These are phyloP conservation scores for Cheiracanthium punctorium DNA, from an alignment of 2,888 invertebrate genomes.

Conservation along the genomic window DNA sequence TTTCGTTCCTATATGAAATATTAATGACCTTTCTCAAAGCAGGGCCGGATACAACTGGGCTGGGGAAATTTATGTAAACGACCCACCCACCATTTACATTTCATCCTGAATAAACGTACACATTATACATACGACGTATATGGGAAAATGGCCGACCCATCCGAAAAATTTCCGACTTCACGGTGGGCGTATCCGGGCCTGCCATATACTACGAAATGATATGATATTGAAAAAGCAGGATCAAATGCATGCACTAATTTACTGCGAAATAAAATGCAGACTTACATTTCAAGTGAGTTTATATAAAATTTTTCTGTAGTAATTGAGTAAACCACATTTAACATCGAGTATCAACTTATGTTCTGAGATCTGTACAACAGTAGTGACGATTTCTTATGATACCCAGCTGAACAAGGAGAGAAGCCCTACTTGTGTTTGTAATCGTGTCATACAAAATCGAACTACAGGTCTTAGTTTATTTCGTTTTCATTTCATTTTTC, in stretches of 20 bases:
- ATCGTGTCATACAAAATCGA: background rate
- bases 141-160: too few relatives aligned
- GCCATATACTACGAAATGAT: background rate
- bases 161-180: too few relatives aligned
- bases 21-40: too few relatives aligned
- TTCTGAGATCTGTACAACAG: background rate
- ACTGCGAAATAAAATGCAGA: background rate
- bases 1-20: too few relatives aligned
- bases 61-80: too few relatives aligned
- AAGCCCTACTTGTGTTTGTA: background rate
- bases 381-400: background rate
- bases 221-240: background rate
- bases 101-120: too few relatives aligned
- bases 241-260: background rate
- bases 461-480: background rate
- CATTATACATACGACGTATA: too few relatives aligned
- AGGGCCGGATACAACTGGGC: too few relatives aligned
- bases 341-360: background rate
- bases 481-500: background rate
- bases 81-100: too few relatives aligned
- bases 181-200: too few relatives aligned
- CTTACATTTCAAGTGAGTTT: background rate
- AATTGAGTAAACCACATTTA: background rate
- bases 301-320: background rate
- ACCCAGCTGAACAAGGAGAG: background rate